Evolutionary conservation across 2,113 vertebrate genomes (phyloP).

Genomic region (Chunga burmeisteri): DNA sequence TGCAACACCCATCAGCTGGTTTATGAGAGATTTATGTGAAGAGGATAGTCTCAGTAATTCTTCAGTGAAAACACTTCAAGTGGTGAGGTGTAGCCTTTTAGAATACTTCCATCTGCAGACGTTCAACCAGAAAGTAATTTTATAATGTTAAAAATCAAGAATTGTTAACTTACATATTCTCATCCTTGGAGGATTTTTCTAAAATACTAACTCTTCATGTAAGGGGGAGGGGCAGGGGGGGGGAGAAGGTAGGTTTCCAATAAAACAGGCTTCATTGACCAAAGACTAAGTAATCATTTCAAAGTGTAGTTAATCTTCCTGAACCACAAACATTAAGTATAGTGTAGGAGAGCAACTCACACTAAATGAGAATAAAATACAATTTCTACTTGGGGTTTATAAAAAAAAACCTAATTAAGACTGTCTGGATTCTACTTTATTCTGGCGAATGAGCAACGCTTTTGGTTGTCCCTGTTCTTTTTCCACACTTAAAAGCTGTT

Average conservation of each 20-base stretch:
- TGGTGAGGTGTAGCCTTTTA: not conserved
- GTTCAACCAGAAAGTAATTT: not conserved
- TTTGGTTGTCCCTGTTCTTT: slow-evolving; percentile 1
- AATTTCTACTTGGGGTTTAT: not conserved
- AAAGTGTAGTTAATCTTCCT: not conserved
- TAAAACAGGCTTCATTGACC: not conserved
- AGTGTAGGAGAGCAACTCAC: not conserved
- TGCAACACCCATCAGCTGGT: not conserved
- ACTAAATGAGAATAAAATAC: slow-evolving; percentile 4
- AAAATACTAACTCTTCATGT: not conserved
- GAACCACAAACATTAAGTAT: not conserved
- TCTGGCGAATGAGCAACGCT: not conserved
- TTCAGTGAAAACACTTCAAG: not conserved
- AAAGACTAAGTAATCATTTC: not conserved
- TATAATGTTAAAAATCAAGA: not conserved
- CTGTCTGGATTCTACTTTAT: slow-evolving; percentile 14
- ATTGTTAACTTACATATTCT: not conserved
- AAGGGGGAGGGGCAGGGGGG: not conserved
- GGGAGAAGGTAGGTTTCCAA: not conserved
- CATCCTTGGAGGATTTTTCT: not conserved
- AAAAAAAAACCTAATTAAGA: not conserved
- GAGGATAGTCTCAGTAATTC: not conserved
- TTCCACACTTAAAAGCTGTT: slow-evolving; percentile 32
- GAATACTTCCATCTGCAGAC: not conserved
- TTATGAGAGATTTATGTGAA: not conserved